phyloP scores from a whole-genome alignment of 2,113 vertebrate genomes.

The Isurus oxyrinchus region DNA sequence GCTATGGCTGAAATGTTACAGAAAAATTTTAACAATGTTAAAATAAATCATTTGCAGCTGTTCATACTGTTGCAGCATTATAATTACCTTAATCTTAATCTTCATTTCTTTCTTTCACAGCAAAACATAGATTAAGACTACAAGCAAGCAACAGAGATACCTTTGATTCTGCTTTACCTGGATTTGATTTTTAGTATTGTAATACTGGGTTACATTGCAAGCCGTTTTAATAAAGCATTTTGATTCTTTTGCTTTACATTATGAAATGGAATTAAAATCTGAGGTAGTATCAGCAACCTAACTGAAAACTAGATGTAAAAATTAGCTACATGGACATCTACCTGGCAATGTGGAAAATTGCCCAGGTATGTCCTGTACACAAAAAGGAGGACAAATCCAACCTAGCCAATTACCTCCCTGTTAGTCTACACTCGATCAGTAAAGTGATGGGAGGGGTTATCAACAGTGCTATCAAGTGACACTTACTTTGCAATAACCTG shows the following conservation, averaged over 20 bases:
- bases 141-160: not conserved
- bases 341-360: too few relatives aligned
- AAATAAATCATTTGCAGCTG: not conserved
- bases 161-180: not conserved
- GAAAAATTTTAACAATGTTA: not conserved
- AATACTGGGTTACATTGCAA: not conserved
- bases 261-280: not conserved
- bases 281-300: not conserved
- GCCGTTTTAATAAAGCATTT: not conserved
- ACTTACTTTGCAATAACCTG: too few relatives aligned
- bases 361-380: too few relatives aligned
- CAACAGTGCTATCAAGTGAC: too few relatives aligned
- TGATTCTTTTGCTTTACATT: not conserved
- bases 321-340: too few relatives aligned
- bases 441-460: too few relatives aligned
- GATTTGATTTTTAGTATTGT: not conserved
- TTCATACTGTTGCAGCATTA: not conserved
- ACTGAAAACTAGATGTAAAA: not conserved
- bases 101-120: not conserved
- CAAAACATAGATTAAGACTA: not conserved
- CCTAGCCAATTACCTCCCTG: too few relatives aligned
- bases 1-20: not conserved
- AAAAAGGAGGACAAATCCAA: too few relatives aligned
- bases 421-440: too few relatives aligned
- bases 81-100: not conserved